Evolutionary conservation across 1,140 invertebrate genomes (phyloP).

Genomic region (Drosophila novamexicana): DNA sequence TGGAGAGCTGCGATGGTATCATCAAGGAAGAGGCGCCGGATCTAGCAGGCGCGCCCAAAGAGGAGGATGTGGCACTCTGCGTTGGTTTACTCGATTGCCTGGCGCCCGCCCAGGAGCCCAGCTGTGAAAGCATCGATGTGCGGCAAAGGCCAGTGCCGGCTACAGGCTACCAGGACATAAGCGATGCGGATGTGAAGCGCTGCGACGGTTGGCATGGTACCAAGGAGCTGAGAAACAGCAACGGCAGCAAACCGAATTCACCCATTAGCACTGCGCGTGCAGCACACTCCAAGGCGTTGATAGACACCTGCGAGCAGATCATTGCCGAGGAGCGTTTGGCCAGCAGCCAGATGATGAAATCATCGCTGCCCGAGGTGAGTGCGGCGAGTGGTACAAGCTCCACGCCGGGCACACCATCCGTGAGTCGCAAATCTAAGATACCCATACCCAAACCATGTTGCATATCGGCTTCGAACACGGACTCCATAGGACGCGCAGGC

Average conservation of each 20-base stretch:
- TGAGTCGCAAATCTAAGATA: conserved; percentile 72
- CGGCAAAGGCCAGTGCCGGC: conserved; percentile 58
- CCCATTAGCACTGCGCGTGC: conserved; percentile 67
- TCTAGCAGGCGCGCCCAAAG: conserved; percentile 33
- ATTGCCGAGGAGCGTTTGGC: conserved; percentile 76
- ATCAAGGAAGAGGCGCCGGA: conserved; percentile 3
- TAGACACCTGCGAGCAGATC: conserved; percentile 78
- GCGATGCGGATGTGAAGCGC: conserved; percentile 54
- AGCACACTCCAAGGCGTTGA: conserved; percentile 75
- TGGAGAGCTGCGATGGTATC: conserved; percentile 57
- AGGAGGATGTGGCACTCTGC: conserved; percentile 64
- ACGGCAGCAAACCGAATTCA: conserved; percentile 37
- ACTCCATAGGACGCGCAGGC: conserved; percentile 68
- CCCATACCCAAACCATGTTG: conserved; percentile 77
- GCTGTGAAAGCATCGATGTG: conserved; percentile 68
- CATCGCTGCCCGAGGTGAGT: conserved; percentile 47
- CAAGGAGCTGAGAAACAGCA: conserved; percentile 15
- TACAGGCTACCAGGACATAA: conserved; percentile 70
- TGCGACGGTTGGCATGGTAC: conserved; percentile 51
- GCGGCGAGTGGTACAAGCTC: conserved; percentile 7
- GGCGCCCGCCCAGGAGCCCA: conserved; percentile 68
- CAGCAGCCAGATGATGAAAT: conserved; percentile 71
- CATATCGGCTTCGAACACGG: conserved; percentile 64
- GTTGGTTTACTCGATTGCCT: conserved; percentile 59
- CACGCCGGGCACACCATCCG: conserved; percentile 46